Base-by-base conservation (phyloP, 2,797 vertebrate genomes). In the Amphiprion clarkii region DNA sequence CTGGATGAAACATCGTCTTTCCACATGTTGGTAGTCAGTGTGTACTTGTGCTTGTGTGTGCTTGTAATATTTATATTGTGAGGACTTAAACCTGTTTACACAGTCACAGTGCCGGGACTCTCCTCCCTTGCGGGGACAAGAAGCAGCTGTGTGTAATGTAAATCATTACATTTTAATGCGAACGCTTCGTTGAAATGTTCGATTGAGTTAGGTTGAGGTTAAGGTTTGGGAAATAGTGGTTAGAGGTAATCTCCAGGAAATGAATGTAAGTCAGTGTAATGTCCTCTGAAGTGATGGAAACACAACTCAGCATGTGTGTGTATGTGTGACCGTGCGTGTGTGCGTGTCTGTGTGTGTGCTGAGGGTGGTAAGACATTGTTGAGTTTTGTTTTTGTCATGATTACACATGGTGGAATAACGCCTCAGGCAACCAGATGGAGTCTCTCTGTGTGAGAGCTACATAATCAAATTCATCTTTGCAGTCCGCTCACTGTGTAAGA, bases 351-450 rank as follows among this genome's bases (percentile, higher is more conserved):
- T 40, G 57, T 67, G 48, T 66, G 67, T 82, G 44, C 73, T 74
- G 65, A 76, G 63, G 56, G 78, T 54, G 71, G 79, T 74, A 83
- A 91, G 76, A 69, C 49, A 0, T 52, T 74, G 81, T 60, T 71
- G 65, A 79, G 56, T 71, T 85, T 83, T 88, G 81, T 89, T 87
- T 87, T 82, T 81, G 78, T 85, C 86, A 83, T 72, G 83, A 86
- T 92, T 91, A 90, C 88, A 89, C 85, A 87, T 80, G 79, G 83
- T 90, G 91, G 88, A 93, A 92, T 91, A 87, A 86, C 4, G 17
- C 88, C 76, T 85, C 33, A 63, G 87, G 90, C 79, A 81, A 78
- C 73, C 90, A 92, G 89, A 91, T 92, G 91, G 88, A 90, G 79
- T 82, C 81, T 86, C 81, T 85, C 69, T 71, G 74, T 89, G 78